A percentile compares a stretch with the other conserved stretches of the same genome.
These are phyloP conservation scores for Eurois occulta DNA, from an alignment of 2,888 invertebrate genomes.

Conservation along the genomic window DNA sequence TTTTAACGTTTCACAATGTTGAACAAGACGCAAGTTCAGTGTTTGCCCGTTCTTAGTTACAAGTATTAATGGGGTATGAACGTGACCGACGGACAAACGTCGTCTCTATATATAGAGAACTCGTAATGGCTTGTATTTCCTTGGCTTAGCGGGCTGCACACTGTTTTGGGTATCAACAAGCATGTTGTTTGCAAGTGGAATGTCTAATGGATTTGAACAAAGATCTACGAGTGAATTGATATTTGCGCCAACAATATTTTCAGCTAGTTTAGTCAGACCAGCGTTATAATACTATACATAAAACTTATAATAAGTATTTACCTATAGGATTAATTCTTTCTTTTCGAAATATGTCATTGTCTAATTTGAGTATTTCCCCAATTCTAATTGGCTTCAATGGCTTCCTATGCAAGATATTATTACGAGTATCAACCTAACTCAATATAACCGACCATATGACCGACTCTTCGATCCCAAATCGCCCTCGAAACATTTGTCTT, in stretches of 20 bases:
- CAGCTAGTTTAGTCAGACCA: not conserved
- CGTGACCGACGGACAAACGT: conserved; percentile 81
- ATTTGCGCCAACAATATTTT: not conserved
- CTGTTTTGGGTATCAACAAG: conserved; percentile 48
- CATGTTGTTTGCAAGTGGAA: conserved; percentile 50
- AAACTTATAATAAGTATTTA: not conserved
- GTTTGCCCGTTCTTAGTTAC: conserved; percentile 75
- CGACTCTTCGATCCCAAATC: not conserved
- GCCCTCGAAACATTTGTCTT: not conserved
- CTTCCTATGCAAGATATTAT: not conserved
- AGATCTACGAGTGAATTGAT: conserved; percentile 17
- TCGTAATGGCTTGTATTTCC: conserved; percentile 82
- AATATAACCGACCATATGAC: not conserved
- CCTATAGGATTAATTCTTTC: not conserved
- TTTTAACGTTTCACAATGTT: conserved; percentile 53
- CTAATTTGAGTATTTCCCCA: not conserved
- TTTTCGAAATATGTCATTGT: not conserved
- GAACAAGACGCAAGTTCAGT: conserved; percentile 62
- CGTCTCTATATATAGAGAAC: conserved; percentile 77
- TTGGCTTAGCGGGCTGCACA: conserved; percentile 66
- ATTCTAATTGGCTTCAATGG: not conserved
- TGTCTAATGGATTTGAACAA: conserved; percentile 45
- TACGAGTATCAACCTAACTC: not conserved
- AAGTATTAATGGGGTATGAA: conserved; percentile 82
- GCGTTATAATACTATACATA: not conserved